Evolutionary conservation across 2,888 invertebrate genomes (phyloP).

Genomic region (Cryptus armator): DNA sequence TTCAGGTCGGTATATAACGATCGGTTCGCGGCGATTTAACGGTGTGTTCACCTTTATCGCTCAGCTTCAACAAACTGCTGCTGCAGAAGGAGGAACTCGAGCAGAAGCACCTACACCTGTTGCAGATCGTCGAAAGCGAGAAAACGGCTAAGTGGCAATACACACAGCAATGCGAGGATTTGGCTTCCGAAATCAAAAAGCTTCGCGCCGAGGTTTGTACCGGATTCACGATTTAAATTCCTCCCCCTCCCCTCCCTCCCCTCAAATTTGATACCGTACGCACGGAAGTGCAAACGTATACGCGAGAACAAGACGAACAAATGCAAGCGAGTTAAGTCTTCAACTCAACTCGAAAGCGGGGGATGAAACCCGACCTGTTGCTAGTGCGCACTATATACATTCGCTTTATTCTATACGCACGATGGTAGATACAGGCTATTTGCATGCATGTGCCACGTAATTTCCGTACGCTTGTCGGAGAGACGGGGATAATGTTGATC

Average conservation of each 20-base stretch:
- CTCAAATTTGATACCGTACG: not conserved
- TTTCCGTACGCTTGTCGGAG: not conserved
- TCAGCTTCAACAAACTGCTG: constrained; percentile 94
- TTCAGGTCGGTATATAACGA: not conserved
- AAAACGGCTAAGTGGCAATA: constrained; percentile 97
- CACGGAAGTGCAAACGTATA: not conserved
- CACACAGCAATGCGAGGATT: constrained; percentile 96
- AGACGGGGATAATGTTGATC: not conserved
- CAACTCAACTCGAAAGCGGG: constrained; percentile 31
- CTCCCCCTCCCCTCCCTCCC: too few species aligned
- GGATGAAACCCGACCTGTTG: constrained; percentile 61
- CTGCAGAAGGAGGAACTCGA: constrained; percentile 96
- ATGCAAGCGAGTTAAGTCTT: constrained; percentile 29
- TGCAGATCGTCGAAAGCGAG: constrained; percentile 96
- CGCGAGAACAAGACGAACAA: not conserved
- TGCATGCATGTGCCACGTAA: not conserved
- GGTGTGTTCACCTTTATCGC: not conserved
- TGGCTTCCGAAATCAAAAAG: constrained; percentile 95
- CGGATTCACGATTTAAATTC: constrained; percentile 18
- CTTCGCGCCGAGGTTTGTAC: constrained; percentile 92
- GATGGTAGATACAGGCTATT: not conserved
- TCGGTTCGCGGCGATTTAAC: not conserved
- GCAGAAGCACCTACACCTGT: constrained; percentile 95
- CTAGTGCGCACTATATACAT: constrained; percentile 40
- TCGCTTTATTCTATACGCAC: constrained; percentile 10